Evolutionary conservation across 2,797 vertebrate species (phyloP).

Genomic region (Lithobates sylvaticus): DNA sequence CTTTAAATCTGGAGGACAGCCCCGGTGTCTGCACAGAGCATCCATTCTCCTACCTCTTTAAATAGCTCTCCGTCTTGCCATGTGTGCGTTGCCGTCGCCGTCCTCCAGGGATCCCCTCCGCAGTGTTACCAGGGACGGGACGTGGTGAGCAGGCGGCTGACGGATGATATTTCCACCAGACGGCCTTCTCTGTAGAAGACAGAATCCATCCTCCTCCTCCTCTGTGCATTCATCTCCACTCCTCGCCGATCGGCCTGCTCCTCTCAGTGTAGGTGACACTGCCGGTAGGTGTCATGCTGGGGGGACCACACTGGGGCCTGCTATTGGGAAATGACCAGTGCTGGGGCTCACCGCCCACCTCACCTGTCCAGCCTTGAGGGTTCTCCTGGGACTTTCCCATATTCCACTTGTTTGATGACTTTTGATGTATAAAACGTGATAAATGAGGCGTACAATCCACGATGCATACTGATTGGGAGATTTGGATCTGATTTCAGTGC

Average conservation of each 20-base stretch:
- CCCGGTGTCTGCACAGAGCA: not conserved
- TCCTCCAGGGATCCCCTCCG: not conserved
- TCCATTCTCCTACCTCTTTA: not conserved
- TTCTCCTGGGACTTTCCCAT: no score
- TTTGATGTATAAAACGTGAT: no score
- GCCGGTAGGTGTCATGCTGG: not conserved
- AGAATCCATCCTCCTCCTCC: not conserved
- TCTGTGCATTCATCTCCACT: not conserved
- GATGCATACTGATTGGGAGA: no score
- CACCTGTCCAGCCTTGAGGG: no score
- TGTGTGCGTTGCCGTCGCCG: not conserved
- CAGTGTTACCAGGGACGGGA: constrained; percentile 11
- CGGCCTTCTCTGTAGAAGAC: no score
- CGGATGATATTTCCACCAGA: not conserved
- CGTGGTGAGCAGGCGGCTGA: not conserved
- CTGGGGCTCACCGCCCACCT: no score
- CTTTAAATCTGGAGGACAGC: no score
- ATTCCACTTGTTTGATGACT: no score
- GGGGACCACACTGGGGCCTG: not conserved
- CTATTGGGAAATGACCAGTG: no score
- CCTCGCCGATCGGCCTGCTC: not conserved
- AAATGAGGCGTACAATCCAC: no score
- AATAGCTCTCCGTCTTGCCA: not conserved
- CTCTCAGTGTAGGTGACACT: not conserved
- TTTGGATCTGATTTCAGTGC: no score